Evolutionary conservation across 2,888 invertebrate species (phyloP), one percentile per base, ranked within the genome.

Genomic region (Caradrina clavipalpis): DNA sequence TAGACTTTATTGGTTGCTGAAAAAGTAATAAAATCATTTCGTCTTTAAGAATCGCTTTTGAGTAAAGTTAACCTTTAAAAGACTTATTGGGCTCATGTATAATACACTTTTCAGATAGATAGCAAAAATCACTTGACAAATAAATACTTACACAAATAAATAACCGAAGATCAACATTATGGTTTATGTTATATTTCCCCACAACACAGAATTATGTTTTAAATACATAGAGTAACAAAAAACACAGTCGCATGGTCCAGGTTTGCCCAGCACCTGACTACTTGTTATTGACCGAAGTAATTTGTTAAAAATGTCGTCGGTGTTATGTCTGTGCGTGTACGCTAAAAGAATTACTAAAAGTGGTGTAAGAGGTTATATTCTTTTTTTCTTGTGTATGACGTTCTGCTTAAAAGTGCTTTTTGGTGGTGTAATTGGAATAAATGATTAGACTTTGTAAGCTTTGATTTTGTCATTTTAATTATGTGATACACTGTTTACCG

Each of bases 81-180:
- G 39, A 45, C 4, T 11, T 17, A 17, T 45, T 17, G 17, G 17
- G 15, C 15, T 42, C n/a, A 42, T 13, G 15, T 15, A 4, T 42
- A 17, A 45, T 17, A 17, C 45, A 4, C 17, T 45, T 45, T 45
- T 45, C 45, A 61, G 22, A 47, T 45, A 15, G 35, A 7, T 11
- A 39, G 3, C 39, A 39, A 15, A 39, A 64, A 60, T n/a, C 26
- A 26, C 26, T 26, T 26, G 26, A 3, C 26, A 55, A 49, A 19
- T 22, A 22, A 42, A 56, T 21, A 82, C 82, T 42, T 76, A 83
- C 83, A 73, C 19, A 31, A 69, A 17, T 17, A 84, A 19, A 65
- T 62, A 70, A n/a, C 50, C 26, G 15, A 60, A 58, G 19, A 69
- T 10, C 31, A 70, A 69, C 83, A 83, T 83, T 35, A 11, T 83